These are phyloP conservation scores for Didymodactylos carnosus DNA, from an alignment of 2,888 invertebrate genomes.

Conservation along the genomic window DNA sequence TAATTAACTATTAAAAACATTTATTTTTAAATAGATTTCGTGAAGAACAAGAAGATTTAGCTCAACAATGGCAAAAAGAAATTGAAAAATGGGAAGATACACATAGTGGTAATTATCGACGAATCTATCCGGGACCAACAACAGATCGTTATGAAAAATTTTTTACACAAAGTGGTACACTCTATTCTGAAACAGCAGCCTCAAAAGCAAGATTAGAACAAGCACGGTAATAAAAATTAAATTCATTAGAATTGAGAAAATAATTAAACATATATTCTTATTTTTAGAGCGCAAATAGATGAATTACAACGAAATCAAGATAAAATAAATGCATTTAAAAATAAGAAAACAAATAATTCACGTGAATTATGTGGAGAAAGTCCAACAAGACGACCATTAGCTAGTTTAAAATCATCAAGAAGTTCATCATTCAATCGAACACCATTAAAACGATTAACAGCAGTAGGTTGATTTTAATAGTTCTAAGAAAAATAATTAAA, in stretches of 20 bases:
- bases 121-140: slow-evolving; percentile 27
- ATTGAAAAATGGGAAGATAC: slow-evolving; percentile 29
- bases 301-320: slow-evolving; percentile 8
- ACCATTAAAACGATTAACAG: background rate
- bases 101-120: slow-evolving; percentile 33
- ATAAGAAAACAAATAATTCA: background rate
- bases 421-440: background rate
- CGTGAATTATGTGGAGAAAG: slow-evolving; percentile 11
- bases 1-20: background rate
- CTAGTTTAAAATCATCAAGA: background rate
- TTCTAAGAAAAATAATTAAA: background rate
- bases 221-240: slow-evolving; percentile 25
- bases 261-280: background rate
- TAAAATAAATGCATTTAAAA: slow-evolving; percentile 8
- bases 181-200: slow-evolving; percentile 35
- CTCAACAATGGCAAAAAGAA: slow-evolving; percentile 27
- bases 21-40: slow-evolving; percentile 20
- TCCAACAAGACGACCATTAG: background rate
- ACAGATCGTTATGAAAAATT: slow-evolving; percentile 32
- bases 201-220: slow-evolving; percentile 32
- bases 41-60: slow-evolving; percentile 31
- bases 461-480: background rate
- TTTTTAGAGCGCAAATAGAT: background rate
- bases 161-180: slow-evolving; percentile 31
- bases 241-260: background rate